Conservation (phyloP, 2,888 invertebrate species). For the Epinotia bilunana region DNA sequence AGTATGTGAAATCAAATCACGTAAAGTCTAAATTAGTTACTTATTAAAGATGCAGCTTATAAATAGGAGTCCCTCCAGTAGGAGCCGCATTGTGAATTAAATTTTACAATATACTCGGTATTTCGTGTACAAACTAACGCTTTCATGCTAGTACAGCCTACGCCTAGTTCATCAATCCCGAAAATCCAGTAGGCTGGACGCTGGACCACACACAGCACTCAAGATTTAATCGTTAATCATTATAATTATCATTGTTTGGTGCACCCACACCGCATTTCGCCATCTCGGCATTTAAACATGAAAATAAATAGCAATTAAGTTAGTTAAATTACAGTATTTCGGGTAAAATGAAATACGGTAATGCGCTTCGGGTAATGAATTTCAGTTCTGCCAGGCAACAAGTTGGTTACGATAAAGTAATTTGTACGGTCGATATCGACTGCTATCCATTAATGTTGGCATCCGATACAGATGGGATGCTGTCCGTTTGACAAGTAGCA, state of each 20-base stretch:
- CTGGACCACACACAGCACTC: slow-evolving; percentile 39
- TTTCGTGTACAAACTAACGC: background rate
- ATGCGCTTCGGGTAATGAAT: slow-evolving; percentile 60
- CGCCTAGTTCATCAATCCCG: slow-evolving; percentile 9
- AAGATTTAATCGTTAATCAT: slow-evolving; percentile 38
- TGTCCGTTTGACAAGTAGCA: slow-evolving; percentile 20
- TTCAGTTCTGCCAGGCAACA: slow-evolving; percentile 61
- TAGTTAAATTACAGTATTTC: slow-evolving; percentile 54
- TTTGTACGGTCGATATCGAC: slow-evolving; percentile 56
- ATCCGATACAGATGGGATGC: slow-evolving; percentile 49
- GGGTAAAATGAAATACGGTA: slow-evolving; percentile 52
- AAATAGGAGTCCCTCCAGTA: background rate
- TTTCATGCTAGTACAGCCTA: slow-evolving; percentile 13
- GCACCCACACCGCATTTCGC: slow-evolving; percentile 31
- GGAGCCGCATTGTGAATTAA: background rate
- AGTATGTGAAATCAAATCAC: too few relatives aligned
- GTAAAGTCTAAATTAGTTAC: too few relatives aligned
- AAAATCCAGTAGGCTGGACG: slow-evolving; percentile 39
- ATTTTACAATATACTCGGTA: background rate
- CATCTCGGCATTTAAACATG: slow-evolving; percentile 41
- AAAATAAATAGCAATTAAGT: slow-evolving; percentile 54
- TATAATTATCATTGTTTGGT: slow-evolving; percentile 32
- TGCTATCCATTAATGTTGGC: slow-evolving; percentile 60
- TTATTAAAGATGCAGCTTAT: background rate
- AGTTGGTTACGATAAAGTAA: slow-evolving; percentile 73